Conservation (phyloP, 2,797 vertebrate genomes). For the Champsocephalus esox region DNA sequence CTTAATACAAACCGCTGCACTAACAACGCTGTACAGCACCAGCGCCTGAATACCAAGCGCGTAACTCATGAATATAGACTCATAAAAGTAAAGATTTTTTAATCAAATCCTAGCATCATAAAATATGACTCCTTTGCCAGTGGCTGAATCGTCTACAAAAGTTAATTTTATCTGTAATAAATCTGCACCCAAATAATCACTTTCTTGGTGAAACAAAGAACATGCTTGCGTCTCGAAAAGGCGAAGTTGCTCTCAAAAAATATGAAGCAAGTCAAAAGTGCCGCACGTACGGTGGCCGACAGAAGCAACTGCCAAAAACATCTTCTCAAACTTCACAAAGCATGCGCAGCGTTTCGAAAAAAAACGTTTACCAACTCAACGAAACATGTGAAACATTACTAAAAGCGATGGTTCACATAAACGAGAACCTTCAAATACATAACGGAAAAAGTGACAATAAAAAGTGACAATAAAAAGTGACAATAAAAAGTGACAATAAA, state of each 20-base stretch:
- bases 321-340: too few species aligned
- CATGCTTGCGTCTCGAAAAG: background rate
- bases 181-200: background rate
- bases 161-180: background rate
- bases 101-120: background rate
- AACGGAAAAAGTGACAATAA: too few species aligned
- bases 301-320: too few species aligned
- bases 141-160: background rate
- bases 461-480: too few species aligned
- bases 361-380: too few species aligned
- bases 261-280: background rate
- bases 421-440: too few species aligned
- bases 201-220: background rate
- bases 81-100: background rate
- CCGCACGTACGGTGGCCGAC: too few species aligned
- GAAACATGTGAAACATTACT: too few species aligned
- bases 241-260: background rate
- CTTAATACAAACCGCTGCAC: background rate
- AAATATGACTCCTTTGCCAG: background rate
- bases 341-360: too few species aligned
- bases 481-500: too few species aligned
- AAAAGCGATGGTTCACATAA: too few species aligned
- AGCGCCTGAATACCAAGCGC: background rate
- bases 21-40: background rate
- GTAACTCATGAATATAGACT: background rate